Evolutionary conservation across 2,888 invertebrate genomes (phyloP), one percentile per base, ranked within the genome.

Genomic region (Agrochola lota): DNA sequence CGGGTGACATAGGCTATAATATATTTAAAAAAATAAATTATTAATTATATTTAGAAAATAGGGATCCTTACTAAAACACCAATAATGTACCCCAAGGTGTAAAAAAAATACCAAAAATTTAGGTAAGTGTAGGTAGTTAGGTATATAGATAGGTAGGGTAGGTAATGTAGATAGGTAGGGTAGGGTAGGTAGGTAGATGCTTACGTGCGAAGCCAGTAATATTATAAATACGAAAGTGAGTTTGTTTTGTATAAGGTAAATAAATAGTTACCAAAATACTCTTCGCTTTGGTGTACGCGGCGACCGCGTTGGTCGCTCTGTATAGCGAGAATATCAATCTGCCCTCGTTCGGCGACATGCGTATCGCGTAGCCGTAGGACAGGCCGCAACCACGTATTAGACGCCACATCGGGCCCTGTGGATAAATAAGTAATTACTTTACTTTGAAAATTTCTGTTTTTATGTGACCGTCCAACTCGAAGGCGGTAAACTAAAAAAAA

Each of bases 321-420:
- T 98, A 98, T 69, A 99, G 97, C 0, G 97, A 96, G 90, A 99
- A 97, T 88, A 97, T 97, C 62, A 99, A 93, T 43, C 98, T 95
- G 5, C 98, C 98, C 94, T 98, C 98, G 91, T 97, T 97, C 8
- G 97, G 97, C 84, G 97, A 96, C 46, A 97, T 93, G 74, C 96
- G 95, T 89, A 98, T 97, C 88, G 97, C 97, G 95, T 98, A 99
- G 73, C 98, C 97, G 94, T 99, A 99, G 0, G 99, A 97, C 73
- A 98, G 97, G 0, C 99, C 99, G 90, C 98, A 97, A 60, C 99
- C 99, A 87, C 99, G 97, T 85, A 99, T 98, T 93, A 98, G 97
- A 72, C 98, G 97, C 98, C 98, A 99, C 97, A 99, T 97, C 46
- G 99, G 99, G 71, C 99, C 99, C 98, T 98, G 35, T 15, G 20